Evolutionary conservation across 1,140 invertebrate genomes (phyloP).

Genomic region (Drosophila pandora): DNA sequence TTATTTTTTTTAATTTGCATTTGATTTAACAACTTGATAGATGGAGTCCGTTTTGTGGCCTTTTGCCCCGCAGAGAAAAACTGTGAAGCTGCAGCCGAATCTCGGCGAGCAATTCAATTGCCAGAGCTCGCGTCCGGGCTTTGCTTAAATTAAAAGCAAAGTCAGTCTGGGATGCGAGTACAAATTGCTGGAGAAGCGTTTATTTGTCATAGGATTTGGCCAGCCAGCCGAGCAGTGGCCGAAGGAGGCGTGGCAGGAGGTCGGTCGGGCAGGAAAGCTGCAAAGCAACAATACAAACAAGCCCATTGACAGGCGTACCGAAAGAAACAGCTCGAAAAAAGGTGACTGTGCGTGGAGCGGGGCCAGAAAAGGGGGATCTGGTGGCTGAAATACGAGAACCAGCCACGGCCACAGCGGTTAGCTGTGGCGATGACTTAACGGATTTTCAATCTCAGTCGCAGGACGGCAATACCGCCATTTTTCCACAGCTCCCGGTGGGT

Average conservation of each 20-base stretch:
- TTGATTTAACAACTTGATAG: too few relatives aligned
- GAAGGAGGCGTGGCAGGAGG: constrained; percentile 16
- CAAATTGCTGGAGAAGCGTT: constrained; percentile 76
- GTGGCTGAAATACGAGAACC: constrained; percentile 33
- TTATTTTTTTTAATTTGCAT: too few relatives aligned
- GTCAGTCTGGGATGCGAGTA: constrained; percentile 51
- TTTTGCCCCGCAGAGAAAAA: neutral
- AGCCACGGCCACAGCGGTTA: constrained; percentile 70
- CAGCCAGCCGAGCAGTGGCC: constrained; percentile 29
- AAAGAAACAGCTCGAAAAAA: constrained; percentile 25
- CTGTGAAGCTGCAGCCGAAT: neutral
- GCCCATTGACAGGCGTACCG: constrained; percentile 37
- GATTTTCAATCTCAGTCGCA: constrained; percentile 76
- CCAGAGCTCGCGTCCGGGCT: constrained; percentile 28
- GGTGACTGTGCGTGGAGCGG: neutral
- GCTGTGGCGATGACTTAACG: constrained; percentile 79
- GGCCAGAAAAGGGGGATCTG: constrained; percentile 4
- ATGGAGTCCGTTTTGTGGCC: too few relatives aligned
- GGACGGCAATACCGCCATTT: neutral
- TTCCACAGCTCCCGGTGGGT: neutral
- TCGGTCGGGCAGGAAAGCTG: constrained; percentile 13
- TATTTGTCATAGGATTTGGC: constrained; percentile 78
- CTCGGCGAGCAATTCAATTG: constrained; percentile 42
- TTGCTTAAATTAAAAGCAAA: constrained; percentile 79
- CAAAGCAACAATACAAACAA: constrained; percentile 75